Evolutionary conservation across 2,888 invertebrate genomes (phyloP), one percentile per base, ranked within the genome.

Genomic region (Dynastes grantii): DNA sequence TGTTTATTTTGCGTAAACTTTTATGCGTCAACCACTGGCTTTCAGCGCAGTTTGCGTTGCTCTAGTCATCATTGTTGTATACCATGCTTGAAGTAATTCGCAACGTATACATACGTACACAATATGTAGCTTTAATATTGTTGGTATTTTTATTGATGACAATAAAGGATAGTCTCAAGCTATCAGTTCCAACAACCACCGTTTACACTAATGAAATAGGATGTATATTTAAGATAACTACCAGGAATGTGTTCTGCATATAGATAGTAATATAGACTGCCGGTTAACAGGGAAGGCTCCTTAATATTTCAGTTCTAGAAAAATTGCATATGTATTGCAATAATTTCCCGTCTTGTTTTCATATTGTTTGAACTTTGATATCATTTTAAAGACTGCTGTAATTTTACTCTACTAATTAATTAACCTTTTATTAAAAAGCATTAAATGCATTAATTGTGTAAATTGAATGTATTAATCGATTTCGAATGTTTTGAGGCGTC

Each of bases 381-480:
- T 63, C 11, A 13, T 61, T 37, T 16, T 77, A 68, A 77, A 77
- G 77, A 77, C 77, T 77, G 77, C 63, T 67, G 51, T 49, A 49
- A 70, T 58, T 32, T 77, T 67, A 55, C 1, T 40, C 22, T 77
- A 71, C 13, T 49, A 27, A 61, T 53, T 32, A 32, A 32, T 32
- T 5, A 32, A 32, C 0, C 4, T 37, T 13, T 51, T 27, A 16
- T 45, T 67, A 61, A 8, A 27, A 51, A 80, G 84, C 84, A 84
- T 84, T 76, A 82, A 83, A 84, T 84, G 84, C 84, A 83, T 84
- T 83, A 82, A 84, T 81, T 78, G 6, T 45, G 27, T 16, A 79
- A 79, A 81, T 77, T 79, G 76, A 29, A 76, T 45, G 53, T 80
- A 78, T 79, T 81, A 79, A 76, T 80, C 75, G 79, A 76, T 55